These are phyloP conservation scores for Drosophila austrosaltans DNA, from an alignment of 2,888 invertebrate species.

Conservation along the genomic window DNA sequence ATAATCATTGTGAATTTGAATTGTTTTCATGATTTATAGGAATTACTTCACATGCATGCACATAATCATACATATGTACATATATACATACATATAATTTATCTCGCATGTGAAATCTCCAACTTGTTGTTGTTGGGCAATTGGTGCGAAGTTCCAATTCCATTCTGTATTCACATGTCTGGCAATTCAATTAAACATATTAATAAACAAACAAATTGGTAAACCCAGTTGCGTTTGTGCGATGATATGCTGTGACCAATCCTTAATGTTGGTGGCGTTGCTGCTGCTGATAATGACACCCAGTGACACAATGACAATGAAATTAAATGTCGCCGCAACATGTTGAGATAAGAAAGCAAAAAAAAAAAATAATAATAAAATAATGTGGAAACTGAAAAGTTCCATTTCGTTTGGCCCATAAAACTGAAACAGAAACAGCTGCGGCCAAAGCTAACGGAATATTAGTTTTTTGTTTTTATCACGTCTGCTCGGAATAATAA, in stretches of 20 bases:
- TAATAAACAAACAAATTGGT: constrained; percentile 27
- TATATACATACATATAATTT: background rate
- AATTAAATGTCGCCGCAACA: constrained; percentile 13
- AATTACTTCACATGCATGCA: constrained; percentile 16
- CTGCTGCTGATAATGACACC: constrained; percentile 36
- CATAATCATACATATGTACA: background rate
- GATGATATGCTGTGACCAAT: constrained; percentile 34
- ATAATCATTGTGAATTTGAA: constrained; percentile 31
- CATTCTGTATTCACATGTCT: constrained; percentile 31
- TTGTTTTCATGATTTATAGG: constrained; percentile 11
- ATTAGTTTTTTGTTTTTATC: constrained; percentile 14
- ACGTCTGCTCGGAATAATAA: background rate
- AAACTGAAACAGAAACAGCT: constrained; percentile 3
- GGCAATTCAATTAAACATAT: constrained; percentile 60
- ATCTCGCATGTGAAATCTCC: background rate
- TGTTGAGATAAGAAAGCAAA: constrained; percentile 19
- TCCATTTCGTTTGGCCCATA: background rate
- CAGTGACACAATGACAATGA: constrained; percentile 7
- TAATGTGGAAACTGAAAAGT: background rate
- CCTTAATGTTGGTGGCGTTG: constrained; percentile 7
- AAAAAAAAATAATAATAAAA: background rate
- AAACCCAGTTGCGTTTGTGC: constrained; percentile 27
- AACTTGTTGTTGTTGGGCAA: background rate
- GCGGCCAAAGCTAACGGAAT: background rate
- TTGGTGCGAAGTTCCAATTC: constrained; percentile 18